Base-by-base conservation (phyloP, 1,140 invertebrate genomes). In the Caerostris darwini region DNA sequence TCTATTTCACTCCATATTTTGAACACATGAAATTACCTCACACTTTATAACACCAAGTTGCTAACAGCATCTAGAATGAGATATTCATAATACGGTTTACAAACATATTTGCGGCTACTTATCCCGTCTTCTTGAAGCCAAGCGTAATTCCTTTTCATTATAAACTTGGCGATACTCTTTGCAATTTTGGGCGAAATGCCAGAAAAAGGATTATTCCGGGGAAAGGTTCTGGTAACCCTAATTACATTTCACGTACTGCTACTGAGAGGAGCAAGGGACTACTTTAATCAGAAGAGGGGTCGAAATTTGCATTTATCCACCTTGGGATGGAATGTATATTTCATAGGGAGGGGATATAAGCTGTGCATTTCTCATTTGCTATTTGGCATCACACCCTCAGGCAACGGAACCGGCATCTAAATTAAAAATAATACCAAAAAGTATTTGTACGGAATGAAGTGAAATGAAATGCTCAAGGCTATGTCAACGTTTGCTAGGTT, bases 251-350 rank as follows among this genome's bases (percentile, higher is more conserved):
- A 54, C 89, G 69, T 71, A 77, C 34, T 57, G 19, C 64, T 58
- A 81, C 17, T 77, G 64, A 5, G 17, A 61, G 64, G 3, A 61
- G 17, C 64, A 53, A 12, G 50, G 89, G 89, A 81, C 14, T 90
- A 81, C 69, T 90, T 90, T 90, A 90, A 90, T 90, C 89, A 90
- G 89, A 57, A 59, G n/a, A 12, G 89, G 88, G 61, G 89, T 58
- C 89, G 50, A 67, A 89, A 89, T 89, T 89, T 89, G 61, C 87
- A 89, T 89, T 53, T n/a, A 89, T 89, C 87, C 61, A 61, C 59
- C 87, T 53, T n/a, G 87, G 54, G 53, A 64, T 53, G 61, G 19
- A 61, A 69, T 89, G 61, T 69, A 89, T 89, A 89, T 69, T 87
- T 61, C 59, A 87, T 87, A 61, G 85, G 12, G 61, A 58, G 6